These are phyloP conservation scores for Pseudomyrmex cubaensis DNA, from an alignment of 1,140 invertebrate species.

Conservation along the genomic window DNA sequence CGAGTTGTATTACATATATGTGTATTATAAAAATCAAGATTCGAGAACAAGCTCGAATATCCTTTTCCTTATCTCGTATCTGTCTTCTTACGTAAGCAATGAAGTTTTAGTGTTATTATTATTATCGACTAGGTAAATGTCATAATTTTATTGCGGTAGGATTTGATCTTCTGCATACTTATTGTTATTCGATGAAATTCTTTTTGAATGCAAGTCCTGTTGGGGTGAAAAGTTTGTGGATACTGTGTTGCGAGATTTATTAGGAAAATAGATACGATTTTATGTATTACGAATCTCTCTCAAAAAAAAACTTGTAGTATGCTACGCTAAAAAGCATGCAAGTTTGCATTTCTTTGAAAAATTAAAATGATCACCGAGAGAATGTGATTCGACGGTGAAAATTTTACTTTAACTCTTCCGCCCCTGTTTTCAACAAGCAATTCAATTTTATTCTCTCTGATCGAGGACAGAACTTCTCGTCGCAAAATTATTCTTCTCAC, in stretches of 20 bases:
- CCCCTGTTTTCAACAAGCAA: slow-evolving; percentile 73
- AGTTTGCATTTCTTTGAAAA: slow-evolving; percentile 46
- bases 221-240: too few species aligned
- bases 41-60: slow-evolving; percentile 35
- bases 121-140: not conserved
- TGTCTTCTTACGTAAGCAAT: slow-evolving; percentile 11
- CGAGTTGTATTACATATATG: slow-evolving; percentile 18
- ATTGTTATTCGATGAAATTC: slow-evolving; percentile 12
- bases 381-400: slow-evolving; percentile 61
- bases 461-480: slow-evolving; percentile 66
- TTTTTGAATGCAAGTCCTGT: not conserved
- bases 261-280: too few species aligned
- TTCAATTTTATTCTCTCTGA: slow-evolving; percentile 74
- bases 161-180: not conserved
- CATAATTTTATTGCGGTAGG: slow-evolving; percentile 3
- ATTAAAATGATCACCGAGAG: slow-evolving; percentile 52
- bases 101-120: not conserved
- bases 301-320: not conserved
- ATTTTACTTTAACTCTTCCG: slow-evolving; percentile 61
- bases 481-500: slow-evolving; percentile 18
- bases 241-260: too few species aligned
- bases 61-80: not conserved
- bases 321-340: slow-evolving; percentile 11
- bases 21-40: slow-evolving; percentile 21
- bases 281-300: too few species aligned